These are phyloP conservation scores for Phoebastria nigripes DNA, from an alignment of 2,797 vertebrate genomes.

Conservation along the genomic window DNA sequence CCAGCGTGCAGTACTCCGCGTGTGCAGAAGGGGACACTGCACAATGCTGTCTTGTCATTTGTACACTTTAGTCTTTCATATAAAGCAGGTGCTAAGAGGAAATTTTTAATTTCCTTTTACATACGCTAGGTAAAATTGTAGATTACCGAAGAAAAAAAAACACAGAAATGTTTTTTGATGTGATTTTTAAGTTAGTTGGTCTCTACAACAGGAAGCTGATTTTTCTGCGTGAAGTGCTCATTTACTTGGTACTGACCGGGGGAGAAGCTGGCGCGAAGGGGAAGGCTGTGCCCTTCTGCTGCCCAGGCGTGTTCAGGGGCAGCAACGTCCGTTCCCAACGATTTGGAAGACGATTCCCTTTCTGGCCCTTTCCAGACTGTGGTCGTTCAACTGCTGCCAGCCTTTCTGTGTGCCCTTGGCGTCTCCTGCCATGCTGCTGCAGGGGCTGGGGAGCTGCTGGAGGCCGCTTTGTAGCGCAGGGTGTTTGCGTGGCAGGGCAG, in stretches of 20 bases:
- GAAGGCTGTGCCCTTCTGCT: not conserved
- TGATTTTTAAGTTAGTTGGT: not conserved
- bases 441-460: not conserved
- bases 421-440: not conserved
- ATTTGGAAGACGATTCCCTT: not conserved
- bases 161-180: not conserved
- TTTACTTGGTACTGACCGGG: rapidly evolving
- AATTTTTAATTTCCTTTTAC: not conserved
- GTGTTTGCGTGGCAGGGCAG: not conserved
- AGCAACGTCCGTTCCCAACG: rapidly evolving
- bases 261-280: too few relatives aligned
- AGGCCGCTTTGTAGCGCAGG: not conserved
- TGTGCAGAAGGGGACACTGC: not conserved
- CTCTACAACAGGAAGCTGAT: rapidly evolving
- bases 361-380: rapidly evolving
- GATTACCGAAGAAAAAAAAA: too few relatives aligned
- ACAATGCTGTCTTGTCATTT: too few relatives aligned
- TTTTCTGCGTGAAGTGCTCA: rapidly evolving
- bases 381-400: too few relatives aligned
- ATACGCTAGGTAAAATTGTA: not conserved
- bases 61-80: rapidly evolving
- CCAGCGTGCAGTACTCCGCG: rapidly evolving
- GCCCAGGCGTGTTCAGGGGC: not conserved
- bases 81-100: too few relatives aligned
- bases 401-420: not conserved